These are phyloP conservation scores for Cardiocondyla obscurior DNA, from an alignment of 1,140 invertebrate species.

Conservation along the genomic window DNA sequence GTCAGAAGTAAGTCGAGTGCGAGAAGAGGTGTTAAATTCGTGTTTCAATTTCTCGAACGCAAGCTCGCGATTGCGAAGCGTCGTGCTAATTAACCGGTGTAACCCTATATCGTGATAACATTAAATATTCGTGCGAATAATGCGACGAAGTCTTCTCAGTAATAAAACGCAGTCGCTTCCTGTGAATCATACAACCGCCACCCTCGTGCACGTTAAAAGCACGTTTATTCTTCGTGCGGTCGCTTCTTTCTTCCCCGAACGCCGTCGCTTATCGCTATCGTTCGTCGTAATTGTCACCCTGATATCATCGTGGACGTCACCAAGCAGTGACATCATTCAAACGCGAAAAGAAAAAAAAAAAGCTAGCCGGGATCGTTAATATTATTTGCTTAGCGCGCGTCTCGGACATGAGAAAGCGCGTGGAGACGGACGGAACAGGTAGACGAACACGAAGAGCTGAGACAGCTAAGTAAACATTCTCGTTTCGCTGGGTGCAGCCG, in stretches of 20 bases:
- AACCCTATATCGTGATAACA: neutral
- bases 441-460: conserved; percentile 64
- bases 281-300: conserved; percentile 25
- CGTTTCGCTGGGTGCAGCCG: conserved; percentile 62
- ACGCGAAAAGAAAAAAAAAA: conserved; percentile 39
- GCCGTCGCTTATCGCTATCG: conserved; percentile 23
- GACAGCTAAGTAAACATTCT: conserved; percentile 76
- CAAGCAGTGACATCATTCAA: conserved; percentile 47
- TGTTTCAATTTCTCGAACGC: neutral
- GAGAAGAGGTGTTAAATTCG: neutral
- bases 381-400: conserved; percentile 74
- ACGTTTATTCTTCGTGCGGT: neutral
- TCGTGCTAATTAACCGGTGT: neutral
- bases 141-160: neutral
- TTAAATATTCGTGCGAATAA: neutral
- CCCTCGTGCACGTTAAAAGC: neutral
- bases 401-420: conserved; percentile 62
- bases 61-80: neutral
- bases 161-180: neutral
- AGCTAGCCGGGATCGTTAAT: conserved; percentile 63
- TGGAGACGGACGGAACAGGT: conserved; percentile 67
- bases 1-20: neutral
- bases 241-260: neutral
- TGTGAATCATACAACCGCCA: neutral
- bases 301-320: conserved; percentile 7